phyloP scores from a whole-genome alignment of 2,888 invertebrate species.

The Pristionchus entomophagus region DNA sequence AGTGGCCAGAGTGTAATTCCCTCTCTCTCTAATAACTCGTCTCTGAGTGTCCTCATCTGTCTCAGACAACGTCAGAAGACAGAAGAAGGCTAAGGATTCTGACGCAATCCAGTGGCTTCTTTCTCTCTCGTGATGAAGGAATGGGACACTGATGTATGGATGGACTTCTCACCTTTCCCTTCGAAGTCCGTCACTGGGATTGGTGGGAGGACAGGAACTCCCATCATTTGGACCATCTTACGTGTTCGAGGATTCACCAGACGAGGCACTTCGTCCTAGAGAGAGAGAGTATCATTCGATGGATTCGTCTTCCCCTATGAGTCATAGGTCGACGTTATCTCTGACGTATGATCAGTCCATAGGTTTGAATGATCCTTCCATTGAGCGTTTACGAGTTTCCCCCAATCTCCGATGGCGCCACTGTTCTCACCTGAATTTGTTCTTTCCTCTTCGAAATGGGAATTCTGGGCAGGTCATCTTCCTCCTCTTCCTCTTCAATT shows the following conservation, averaged over 20 bases:
- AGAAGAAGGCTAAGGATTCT: not conserved
- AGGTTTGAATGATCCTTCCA: no score
- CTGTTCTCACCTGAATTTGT: not conserved
- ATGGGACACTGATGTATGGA: not conserved
- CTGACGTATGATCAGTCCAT: no score
- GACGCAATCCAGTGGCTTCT: constrained; percentile 26
- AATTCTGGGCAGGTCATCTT: constrained; percentile 13
- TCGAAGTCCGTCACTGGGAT: constrained; percentile 20
- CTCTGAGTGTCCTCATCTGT: not conserved
- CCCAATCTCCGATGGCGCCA: no score
- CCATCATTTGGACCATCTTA: not conserved
- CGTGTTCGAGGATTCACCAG: not conserved
- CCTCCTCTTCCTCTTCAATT: constrained; percentile 44
- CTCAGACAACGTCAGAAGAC: not conserved
- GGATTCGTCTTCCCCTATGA: no score
- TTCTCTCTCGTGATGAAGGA: not conserved
- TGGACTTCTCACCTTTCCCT: not conserved
- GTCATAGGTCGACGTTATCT: no score
- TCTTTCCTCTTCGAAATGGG: constrained; percentile 25
- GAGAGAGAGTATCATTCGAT: no score
- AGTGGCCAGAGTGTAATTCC: not conserved
- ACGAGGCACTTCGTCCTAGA: not conserved
- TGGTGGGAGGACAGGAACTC: constrained; percentile 40
- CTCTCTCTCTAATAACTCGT: not conserved
- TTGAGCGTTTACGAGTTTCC: no score